phyloP scores from a whole-genome alignment of 2,113 vertebrate species.

The Hyla sarda region DNA sequence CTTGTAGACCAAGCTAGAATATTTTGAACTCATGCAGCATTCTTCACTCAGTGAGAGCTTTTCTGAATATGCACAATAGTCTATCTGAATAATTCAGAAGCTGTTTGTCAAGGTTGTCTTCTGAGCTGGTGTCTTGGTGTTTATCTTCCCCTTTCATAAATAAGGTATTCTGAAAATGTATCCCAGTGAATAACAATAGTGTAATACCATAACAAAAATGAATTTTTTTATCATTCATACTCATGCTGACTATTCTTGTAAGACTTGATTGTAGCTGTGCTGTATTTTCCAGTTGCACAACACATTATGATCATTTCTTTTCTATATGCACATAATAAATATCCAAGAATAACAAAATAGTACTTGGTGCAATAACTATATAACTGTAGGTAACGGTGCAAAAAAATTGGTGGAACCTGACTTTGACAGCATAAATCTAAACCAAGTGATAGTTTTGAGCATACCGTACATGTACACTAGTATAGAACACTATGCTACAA shows the following conservation, averaged over 20 bases:
- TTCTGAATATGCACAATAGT: slow-evolving; percentile 53
- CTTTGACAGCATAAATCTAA: not conserved
- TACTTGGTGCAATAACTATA: not conserved
- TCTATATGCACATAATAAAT: not conserved
- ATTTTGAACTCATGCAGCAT: slow-evolving; percentile 40
- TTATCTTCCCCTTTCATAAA: slow-evolving; percentile 47
- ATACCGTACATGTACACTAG: too few relatives aligned
- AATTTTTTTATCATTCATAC: slow-evolving; percentile 37
- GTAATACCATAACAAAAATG: slow-evolving; percentile 2
- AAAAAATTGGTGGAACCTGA: not conserved
- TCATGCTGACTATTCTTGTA: slow-evolving; percentile 2
- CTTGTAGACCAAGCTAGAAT: slow-evolving; percentile 46
- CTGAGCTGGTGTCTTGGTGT: slow-evolving; percentile 39
- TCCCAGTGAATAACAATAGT: slow-evolving; percentile 38
- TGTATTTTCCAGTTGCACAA: not conserved
- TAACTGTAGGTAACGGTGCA: not conserved
- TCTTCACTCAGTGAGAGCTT: slow-evolving; percentile 41
- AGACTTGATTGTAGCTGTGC: not conserved
- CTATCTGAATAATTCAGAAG: slow-evolving; percentile 56
- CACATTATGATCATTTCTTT: slow-evolving; percentile 5
- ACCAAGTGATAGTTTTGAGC: not conserved
- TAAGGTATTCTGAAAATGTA: slow-evolving; percentile 42
- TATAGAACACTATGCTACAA: not conserved
- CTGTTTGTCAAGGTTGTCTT: slow-evolving; percentile 57
- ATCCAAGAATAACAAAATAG: not conserved